Base-by-base conservation (phyloP, 2,797 vertebrate genomes). In the Rallus crepitans region DNA sequence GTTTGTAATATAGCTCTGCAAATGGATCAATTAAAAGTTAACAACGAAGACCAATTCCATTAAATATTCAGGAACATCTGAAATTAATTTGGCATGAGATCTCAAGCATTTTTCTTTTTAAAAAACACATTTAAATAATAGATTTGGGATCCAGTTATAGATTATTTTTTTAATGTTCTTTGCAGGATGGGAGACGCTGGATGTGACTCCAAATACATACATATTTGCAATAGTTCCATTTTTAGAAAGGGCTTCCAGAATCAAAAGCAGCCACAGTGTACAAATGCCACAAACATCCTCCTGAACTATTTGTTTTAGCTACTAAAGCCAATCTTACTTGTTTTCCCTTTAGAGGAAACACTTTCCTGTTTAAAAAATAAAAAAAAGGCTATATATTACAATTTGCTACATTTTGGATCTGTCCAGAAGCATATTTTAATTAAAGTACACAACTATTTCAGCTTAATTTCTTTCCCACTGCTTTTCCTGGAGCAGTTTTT, bases 31-130 rank as follows among this genome's bases (percentile, higher is more conserved):
- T 94, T 75, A 45, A 55, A 89, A 95, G 87, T 89, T 85, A 95
- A 85, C 88, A 65, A 90, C 79, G 87, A 88, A 93, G 93, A 94
- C 66, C 50, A 21, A 94, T 89, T 7, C 87, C 71, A 85, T 89
- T 78, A 73, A 95, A 73, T 65, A 89, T 81, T 81, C 92, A 95
- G 93, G 78, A 95, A 95, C 88, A 87, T 65, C 78, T 89, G 88
- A 95, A 95, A 95, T 96, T 96, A 95, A 96, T 96, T 93, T 95
- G 96, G 94, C 88, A 94, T 42, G 82, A 95, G 88, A 95, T 93
- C 83, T 94, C 92, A 94, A 78, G 64, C 30, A 17, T 27, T 53
- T 52, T 61, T 73, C 37, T 77, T 65, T 87, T 70, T 11, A 1
- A 64, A 82, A 91, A 92, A 61, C 63, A 82, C 66, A 35, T 71